phyloP scores from a whole-genome alignment of 92 coral and sea anemone species.

The Meandrina meandrites region DNA sequence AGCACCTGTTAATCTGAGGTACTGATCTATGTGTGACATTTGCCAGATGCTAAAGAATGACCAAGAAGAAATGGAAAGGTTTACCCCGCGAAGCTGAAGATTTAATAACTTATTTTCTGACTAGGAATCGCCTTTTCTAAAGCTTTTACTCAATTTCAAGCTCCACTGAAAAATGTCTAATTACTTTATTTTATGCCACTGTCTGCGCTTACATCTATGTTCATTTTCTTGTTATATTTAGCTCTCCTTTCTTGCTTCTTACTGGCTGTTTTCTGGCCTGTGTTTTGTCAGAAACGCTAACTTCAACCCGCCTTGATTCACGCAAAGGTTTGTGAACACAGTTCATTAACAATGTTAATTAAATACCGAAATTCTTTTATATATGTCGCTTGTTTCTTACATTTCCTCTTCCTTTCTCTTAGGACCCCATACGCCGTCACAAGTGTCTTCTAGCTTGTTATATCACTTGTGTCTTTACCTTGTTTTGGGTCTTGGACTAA shows the following conservation, averaged over 20 bases:
- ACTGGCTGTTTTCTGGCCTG: slow-evolving; percentile 30
- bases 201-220: too few species aligned
- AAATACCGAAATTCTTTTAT: too few species aligned
- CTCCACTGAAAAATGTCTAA: background rate
- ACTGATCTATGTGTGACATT: background rate
- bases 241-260: slow-evolving; percentile 27
- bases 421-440: slow-evolving; percentile 21
- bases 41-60: background rate
- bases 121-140: background rate
- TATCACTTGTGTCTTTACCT: slow-evolving; percentile 61
- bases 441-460: slow-evolving; percentile 42
- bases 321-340: slow-evolving; percentile 18
- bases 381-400: background rate
- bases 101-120: background rate
- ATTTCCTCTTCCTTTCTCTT: background rate
- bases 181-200: background rate
- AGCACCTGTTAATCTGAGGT: slow-evolving; percentile 46
- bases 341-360: background rate
- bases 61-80: background rate
- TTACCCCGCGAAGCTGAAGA: background rate
- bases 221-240: background rate
- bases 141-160: background rate
- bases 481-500: slow-evolving; percentile 67
- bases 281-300: slow-evolving; percentile 22
- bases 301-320: background rate